Evolutionary conservation across 2,888 invertebrate genomes (phyloP).

Genomic region (Archaeoteleia sp.): DNA sequence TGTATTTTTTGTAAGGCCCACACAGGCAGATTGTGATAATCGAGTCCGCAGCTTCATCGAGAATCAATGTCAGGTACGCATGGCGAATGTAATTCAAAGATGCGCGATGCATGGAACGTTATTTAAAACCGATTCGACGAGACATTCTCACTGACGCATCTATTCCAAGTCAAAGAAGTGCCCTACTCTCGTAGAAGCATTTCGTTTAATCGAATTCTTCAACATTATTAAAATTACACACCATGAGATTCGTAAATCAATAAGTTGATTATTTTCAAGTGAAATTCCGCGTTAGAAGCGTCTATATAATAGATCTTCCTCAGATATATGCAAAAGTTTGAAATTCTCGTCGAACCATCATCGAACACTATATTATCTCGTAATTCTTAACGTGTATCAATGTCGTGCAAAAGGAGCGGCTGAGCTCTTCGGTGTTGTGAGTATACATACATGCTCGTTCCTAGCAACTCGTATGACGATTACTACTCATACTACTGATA

Average conservation of each 20-base stretch:
- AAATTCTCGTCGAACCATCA: slow-evolving; percentile 25
- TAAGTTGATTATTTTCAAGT: no score
- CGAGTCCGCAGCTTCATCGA: slow-evolving; percentile 69
- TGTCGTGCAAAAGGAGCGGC: slow-evolving; percentile 72
- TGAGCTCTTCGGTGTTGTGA: slow-evolving; percentile 74
- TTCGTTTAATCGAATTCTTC: background rate
- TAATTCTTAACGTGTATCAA: slow-evolving; percentile 73
- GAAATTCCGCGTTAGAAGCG: no score
- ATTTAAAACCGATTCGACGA: slow-evolving; percentile 31
- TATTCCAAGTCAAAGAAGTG: background rate
- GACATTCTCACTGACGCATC: slow-evolving; percentile 5
- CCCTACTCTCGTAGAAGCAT: background rate
- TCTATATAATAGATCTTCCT: background rate
- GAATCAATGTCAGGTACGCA: slow-evolving; percentile 53
- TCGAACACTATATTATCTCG: slow-evolving; percentile 63
- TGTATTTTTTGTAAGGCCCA: slow-evolving; percentile 74
- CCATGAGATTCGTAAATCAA: no score
- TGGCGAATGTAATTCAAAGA: slow-evolving; percentile 32
- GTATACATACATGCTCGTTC: slow-evolving; percentile 75
- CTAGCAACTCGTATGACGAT: slow-evolving; percentile 74
- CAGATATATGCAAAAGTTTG: background rate
- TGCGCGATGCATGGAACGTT: slow-evolving; percentile 46
- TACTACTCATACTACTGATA: slow-evolving; percentile 74
- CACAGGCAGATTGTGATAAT: slow-evolving; percentile 74
- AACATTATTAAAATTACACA: no score